A percentile compares a stretch with the other conserved stretches of the same genome.
Evolutionary conservation across 64 coral and sea anemone genomes (phyloP).

Genomic region (Astreopora myriophthalma): DNA sequence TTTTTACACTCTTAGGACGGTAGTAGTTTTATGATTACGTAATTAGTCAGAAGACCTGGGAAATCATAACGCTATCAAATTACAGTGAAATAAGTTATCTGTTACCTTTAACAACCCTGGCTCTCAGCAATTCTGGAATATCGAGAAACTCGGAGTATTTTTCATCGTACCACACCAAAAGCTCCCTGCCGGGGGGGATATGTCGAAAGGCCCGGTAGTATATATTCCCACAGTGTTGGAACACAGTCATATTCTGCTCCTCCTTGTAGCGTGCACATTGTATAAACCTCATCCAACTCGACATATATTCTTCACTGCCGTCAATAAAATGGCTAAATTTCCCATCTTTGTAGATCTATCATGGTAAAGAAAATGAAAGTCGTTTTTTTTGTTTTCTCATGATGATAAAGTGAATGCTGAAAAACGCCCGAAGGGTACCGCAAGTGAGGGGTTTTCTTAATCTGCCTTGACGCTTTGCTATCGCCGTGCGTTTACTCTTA

Average conservation of each 20-base stretch:
- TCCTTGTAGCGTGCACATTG: slow-evolving; percentile 92
- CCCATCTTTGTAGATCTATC: slow-evolving; percentile 91
- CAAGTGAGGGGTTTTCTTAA: too few relatives aligned
- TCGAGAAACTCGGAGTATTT: slow-evolving; percentile 93
- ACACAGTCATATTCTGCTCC: slow-evolving; percentile 98
- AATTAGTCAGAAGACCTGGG: too few relatives aligned
- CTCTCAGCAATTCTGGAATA: slow-evolving; percentile 77
- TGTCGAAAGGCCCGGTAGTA: slow-evolving; percentile 88
- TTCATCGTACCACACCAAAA: slow-evolving; percentile 95
- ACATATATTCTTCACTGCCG: slow-evolving; percentile 74
- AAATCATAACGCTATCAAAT: background rate
- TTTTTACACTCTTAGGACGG: too few relatives aligned
- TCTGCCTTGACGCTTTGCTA: too few relatives aligned
- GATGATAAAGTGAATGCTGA: too few relatives aligned
- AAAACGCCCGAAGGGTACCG: too few relatives aligned
- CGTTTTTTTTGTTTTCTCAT: too few relatives aligned
- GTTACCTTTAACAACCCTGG: slow-evolving; percentile 22
- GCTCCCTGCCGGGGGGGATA: slow-evolving; percentile 65
- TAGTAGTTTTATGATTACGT: too few relatives aligned
- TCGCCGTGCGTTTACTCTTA: too few relatives aligned
- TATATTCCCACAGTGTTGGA: slow-evolving; percentile 92
- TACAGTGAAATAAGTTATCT: background rate
- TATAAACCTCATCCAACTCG: slow-evolving; percentile 96
- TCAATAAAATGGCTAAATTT: slow-evolving; percentile 94
- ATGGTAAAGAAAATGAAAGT: background rate